These are phyloP conservation scores for Neoarius graeffei DNA, from an alignment of 2,113 vertebrate genomes.

Conservation along the genomic window DNA sequence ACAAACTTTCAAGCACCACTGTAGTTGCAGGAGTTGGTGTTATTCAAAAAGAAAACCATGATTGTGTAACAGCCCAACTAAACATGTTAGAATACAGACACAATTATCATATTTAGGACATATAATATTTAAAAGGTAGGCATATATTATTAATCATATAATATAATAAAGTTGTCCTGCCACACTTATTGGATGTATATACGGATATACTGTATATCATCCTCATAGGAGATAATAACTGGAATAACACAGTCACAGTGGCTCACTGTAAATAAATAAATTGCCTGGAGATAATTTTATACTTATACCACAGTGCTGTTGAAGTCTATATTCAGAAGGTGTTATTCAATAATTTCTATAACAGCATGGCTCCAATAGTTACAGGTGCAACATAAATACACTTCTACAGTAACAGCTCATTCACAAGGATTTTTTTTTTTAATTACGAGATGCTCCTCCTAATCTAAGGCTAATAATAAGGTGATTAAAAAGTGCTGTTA, in stretches of 20 bases:
- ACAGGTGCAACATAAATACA: not conserved
- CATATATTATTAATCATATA: not conserved
- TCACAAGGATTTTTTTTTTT: not conserved
- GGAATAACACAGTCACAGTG: not conserved
- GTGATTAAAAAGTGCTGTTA: not conserved
- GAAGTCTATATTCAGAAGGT: not conserved
- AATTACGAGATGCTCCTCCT: not conserved
- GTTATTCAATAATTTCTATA: not conserved
- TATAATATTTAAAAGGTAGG: not conserved
- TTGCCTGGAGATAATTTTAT: not conserved
- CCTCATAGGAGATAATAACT: not conserved
- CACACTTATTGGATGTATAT: not conserved
- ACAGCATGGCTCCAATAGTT: not conserved
- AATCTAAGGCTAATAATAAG: not conserved
- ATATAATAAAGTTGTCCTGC: not conserved
- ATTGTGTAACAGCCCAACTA: too few species aligned
- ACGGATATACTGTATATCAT: not conserved
- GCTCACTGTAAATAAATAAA: not conserved
- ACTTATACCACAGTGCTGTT: not conserved
- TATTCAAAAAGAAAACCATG: too few species aligned
- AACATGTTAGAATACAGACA: not conserved
- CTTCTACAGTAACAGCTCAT: not conserved
- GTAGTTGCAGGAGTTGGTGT: too few species aligned
- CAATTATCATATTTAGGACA: not conserved
- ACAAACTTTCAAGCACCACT: too few species aligned